phyloP scores from a whole-genome alignment of 2,113 vertebrate species.

The Sprattus sprattus region DNA sequence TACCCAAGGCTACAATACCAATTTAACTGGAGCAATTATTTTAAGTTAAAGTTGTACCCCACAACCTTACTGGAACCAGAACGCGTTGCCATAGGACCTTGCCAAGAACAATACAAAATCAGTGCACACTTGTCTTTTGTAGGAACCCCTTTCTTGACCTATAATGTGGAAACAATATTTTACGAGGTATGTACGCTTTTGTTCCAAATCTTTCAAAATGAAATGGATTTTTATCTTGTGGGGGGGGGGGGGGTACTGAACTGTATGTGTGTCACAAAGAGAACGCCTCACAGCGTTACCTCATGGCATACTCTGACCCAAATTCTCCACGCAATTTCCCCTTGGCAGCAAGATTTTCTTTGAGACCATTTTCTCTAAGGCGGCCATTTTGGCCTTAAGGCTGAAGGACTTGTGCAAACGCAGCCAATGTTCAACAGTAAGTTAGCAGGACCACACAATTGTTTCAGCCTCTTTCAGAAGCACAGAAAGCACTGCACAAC shows the following conservation, averaged over 20 bases:
- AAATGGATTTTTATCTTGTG: constrained; percentile 19
- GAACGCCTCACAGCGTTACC: constrained; percentile 4
- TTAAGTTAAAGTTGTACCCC: constrained; percentile 41
- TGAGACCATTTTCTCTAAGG: neutral
- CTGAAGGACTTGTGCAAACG: neutral
- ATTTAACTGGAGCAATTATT: constrained; percentile 48
- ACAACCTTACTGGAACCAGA: constrained; percentile 16
- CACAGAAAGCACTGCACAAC: neutral
- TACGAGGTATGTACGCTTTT: neutral
- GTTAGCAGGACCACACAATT: no score
- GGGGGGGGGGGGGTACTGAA: constrained; percentile 7
- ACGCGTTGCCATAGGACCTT: neutral
- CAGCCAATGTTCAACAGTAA: neutral
- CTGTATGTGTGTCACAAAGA: constrained; percentile 25
- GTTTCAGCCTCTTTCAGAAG: neutral
- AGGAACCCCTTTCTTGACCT: neutral
- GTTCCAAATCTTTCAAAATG: constrained; percentile 17
- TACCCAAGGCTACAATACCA: constrained; percentile 55
- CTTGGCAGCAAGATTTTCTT: neutral
- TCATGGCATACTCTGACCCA: constrained; percentile 24
- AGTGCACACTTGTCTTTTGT: neutral
- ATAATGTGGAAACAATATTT: neutral
- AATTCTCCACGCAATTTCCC: neutral
- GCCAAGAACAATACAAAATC: constrained; percentile 1
- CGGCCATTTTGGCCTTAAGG: neutral